Percentiles rank a stretch among this genome's conserved stretches.
These are phyloP conservation scores for Rotaria macrura DNA, from an alignment of 2,888 invertebrate species.

Conservation along the genomic window DNA sequence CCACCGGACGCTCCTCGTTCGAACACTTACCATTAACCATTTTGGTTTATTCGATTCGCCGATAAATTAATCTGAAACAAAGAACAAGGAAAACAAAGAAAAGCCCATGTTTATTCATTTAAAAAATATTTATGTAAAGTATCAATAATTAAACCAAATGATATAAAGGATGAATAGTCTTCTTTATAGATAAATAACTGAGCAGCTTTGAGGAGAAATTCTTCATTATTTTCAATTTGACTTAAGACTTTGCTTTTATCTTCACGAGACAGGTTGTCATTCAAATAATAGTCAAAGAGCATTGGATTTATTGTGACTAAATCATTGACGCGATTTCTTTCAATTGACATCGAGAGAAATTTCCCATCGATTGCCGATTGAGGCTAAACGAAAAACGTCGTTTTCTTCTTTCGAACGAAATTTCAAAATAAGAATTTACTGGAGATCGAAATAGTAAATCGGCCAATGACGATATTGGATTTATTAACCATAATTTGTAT, in stretches of 20 bases:
- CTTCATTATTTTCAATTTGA: not conserved
- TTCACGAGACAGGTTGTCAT: not conserved
- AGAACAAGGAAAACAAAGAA: not conserved
- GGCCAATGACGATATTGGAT: not conserved
- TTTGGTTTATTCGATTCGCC: not conserved
- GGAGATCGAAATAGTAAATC: not conserved
- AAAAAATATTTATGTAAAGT: not conserved
- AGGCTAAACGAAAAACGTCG: not conserved
- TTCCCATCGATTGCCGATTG: not conserved
- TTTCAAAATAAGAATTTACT: not conserved
- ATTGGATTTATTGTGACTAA: not conserved
- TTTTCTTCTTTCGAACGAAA: not conserved
- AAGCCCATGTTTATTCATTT: not conserved
- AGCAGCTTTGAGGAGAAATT: not conserved
- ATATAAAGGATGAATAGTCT: not conserved
- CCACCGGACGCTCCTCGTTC: too few relatives aligned
- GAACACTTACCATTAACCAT: not conserved
- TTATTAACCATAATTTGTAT: slow-evolving; percentile 6
- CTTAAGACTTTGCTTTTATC: not conserved
- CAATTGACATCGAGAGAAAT: not conserved
- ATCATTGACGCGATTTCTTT: not conserved
- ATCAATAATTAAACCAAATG: not conserved
- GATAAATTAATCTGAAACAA: not conserved
- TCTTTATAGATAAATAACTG: not conserved
- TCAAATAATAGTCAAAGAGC: not conserved